Base-by-base conservation (phyloP, 2,797 vertebrate species). In the Discoglossus pictus region DNA sequence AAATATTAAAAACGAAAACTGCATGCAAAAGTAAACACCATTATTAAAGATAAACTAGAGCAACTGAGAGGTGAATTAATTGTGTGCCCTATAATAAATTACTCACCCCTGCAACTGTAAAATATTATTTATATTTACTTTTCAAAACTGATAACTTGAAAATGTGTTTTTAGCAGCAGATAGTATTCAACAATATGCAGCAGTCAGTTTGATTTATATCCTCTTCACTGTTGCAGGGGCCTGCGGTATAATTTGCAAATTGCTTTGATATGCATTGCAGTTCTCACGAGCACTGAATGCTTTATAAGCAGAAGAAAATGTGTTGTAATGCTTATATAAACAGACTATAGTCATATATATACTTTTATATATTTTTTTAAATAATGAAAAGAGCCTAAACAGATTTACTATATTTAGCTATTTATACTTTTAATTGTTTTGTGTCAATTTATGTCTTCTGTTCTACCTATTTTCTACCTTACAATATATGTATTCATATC, bases 151-250 rank as follows among this genome's bases (percentile, higher is more conserved):
- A 48, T 52, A 44, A 23, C 65, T 51, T 68, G 55, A 52, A 68
- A 67, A 60, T 61, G 46, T 68, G 64, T 48, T 59, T 60, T 53
- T 60, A 52, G 25, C 17, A 44, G 39, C n/a, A 68, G 65, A 68
- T 68, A 61, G 36, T 42, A 53, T n/a, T 6, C 25, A 61, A 68
- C 55, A 68, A 36, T 68, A 68, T 68, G 38, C 46, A 68, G 44
- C 25, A 52, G 47, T 68, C 46, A 68, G 38, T 61, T 52, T 68
- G 65, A 68, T 68, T 68, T 68, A 68, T 68, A 68, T 51, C 46
- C 65, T 42, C 36, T 60, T 44, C 35, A 58, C 46, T 44, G 27
- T 31, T 47, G 39, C 31, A 25, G 39, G 31, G 20, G 62, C 40
- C 16, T 56, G 27, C 36, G 25, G n/a, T 65, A 65, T 55, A 44